Evolutionary conservation across 2,113 vertebrate species (phyloP).

Genomic region (Gavialis gangeticus): DNA sequence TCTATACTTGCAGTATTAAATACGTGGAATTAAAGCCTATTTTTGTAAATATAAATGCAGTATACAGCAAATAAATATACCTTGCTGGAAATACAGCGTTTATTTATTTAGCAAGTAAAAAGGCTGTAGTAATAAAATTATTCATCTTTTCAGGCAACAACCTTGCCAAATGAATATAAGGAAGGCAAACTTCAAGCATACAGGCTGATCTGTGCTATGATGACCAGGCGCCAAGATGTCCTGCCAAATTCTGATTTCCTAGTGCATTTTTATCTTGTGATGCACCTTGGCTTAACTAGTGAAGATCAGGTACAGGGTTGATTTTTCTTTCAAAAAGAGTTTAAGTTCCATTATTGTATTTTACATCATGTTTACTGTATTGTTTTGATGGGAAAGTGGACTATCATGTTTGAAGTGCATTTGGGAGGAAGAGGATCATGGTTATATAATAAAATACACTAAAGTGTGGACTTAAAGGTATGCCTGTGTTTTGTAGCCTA

Average conservation of each 20-base stretch:
- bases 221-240: conserved; percentile 96
- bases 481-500: not conserved
- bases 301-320: conserved; percentile 89
- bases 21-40: fast-evolving
- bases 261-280: conserved; percentile 94
- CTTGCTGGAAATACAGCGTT: not conserved
- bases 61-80: not conserved
- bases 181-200: conserved; percentile 95
- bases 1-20: too few relatives aligned
- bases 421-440: not conserved
- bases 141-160: conserved; percentile 86
- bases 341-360: not conserved
- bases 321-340: not conserved
- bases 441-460: not conserved
- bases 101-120: not conserved
- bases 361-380: not conserved
- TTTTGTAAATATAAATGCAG: fast-evolving
- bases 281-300: conserved; percentile 93
- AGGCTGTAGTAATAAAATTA: conserved; percentile 21
- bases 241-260: conserved; percentile 95
- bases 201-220: conserved; percentile 96
- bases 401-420: not conserved
- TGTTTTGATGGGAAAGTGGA: not conserved
- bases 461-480: not conserved
- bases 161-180: conserved; percentile 91